Conservation (phyloP, 1,140 invertebrate genomes). For the Drosophila aff. region DNA sequence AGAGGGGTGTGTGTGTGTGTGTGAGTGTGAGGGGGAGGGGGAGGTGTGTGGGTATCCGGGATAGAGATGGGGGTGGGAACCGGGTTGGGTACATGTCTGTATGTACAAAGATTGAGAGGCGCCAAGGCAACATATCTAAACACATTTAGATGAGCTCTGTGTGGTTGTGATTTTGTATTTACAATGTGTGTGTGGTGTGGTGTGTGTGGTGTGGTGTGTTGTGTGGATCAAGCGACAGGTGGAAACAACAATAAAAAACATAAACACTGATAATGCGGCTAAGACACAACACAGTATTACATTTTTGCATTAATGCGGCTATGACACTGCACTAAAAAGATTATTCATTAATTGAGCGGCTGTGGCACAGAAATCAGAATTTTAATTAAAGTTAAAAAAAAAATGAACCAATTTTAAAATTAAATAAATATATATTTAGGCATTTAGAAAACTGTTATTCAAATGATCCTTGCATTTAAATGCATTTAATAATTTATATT, state of each 20-base stretch:
- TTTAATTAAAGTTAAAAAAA: too few relatives aligned
- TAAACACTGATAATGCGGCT: conserved; percentile 6
- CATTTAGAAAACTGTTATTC: too few relatives aligned
- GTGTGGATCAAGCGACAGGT: conserved; percentile 12
- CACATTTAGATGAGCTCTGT: conserved; percentile 27
- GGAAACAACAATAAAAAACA: conserved; percentile 1
- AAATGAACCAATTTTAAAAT: not conserved
- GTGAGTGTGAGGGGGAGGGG: not conserved
- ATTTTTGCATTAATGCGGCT: not conserved
- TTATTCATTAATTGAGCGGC: not conserved
- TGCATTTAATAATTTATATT: not conserved
- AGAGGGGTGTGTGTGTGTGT: not conserved
- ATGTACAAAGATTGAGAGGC: conserved; percentile 29
- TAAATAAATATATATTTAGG: too few relatives aligned
- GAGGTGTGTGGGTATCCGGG: not conserved
- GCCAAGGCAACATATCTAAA: conserved; percentile 26
- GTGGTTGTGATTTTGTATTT: conserved; percentile 10
- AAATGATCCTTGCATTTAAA: too few relatives aligned
- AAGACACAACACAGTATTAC: not conserved
- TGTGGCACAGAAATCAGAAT: not conserved
- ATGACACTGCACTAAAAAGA: not conserved
- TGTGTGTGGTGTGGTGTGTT: not conserved
- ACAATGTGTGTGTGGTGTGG: conserved; percentile 11
- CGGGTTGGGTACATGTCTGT: conserved; percentile 9
- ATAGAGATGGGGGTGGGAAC: not conserved